These are phyloP conservation scores for Asteroscopus sphinx DNA, from an alignment of 2,888 invertebrate species.

Conservation along the genomic window DNA sequence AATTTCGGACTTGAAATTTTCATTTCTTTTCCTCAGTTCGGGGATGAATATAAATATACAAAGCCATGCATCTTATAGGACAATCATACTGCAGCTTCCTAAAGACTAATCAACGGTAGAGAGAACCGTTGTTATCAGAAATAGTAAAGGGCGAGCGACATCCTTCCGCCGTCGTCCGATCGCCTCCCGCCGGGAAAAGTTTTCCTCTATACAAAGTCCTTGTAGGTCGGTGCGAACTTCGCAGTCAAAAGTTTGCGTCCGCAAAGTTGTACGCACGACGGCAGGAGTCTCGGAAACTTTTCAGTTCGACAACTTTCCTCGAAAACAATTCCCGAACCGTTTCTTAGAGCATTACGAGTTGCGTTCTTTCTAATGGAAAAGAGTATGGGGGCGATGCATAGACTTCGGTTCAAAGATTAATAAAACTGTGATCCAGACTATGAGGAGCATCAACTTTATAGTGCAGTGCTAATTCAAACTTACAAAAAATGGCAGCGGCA, in stretches of 20 bases:
- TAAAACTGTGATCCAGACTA: slow-evolving; percentile 37
- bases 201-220: slow-evolving; percentile 72
- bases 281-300: slow-evolving; percentile 75
- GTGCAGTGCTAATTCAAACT: slow-evolving; percentile 57
- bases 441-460: slow-evolving; percentile 47
- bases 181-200: slow-evolving; percentile 72
- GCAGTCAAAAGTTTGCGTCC: slow-evolving; percentile 81
- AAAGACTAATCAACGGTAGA: slow-evolving; percentile 18
- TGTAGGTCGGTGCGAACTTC: slow-evolving; percentile 79
- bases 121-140: slow-evolving; percentile 31
- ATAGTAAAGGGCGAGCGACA: slow-evolving; percentile 51
- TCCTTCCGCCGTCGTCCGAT: slow-evolving; percentile 59
- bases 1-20: slow-evolving; percentile 23
- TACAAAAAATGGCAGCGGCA: slow-evolving; percentile 88
- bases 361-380: slow-evolving; percentile 51
- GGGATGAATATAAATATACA: slow-evolving; percentile 13
- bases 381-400: slow-evolving; percentile 23
- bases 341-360: slow-evolving; percentile 43
- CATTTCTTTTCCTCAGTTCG: slow-evolving; percentile 23
- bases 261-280: slow-evolving; percentile 82
- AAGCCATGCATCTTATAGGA: slow-evolving; percentile 10
- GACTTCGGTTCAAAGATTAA: slow-evolving; percentile 40
- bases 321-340: slow-evolving; percentile 72
- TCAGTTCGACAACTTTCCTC: slow-evolving; percentile 75
- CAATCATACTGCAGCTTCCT: slow-evolving; percentile 1